Evolutionary conservation across 35 echinoderm and acorn worm species (phyloP), one percentile per base, ranked within the genome.

Genomic region (Apostichopus japonicus): DNA sequence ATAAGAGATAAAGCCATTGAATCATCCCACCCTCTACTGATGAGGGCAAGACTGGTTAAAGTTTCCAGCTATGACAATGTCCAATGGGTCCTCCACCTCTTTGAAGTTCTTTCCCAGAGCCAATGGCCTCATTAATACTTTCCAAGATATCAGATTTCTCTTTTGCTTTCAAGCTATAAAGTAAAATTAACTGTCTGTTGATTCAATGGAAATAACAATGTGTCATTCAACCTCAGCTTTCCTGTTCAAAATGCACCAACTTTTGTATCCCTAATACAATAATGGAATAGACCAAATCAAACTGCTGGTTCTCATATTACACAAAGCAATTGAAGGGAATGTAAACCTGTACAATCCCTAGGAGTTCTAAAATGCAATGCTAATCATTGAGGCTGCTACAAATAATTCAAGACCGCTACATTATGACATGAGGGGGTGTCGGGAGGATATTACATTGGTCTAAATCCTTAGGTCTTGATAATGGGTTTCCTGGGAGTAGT

Each of bases 161-260:
- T 51, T 84, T 80, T 84, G 22, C 81, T 57, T 84, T 84, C 56
- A 58, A 23, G 81, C 56, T 23, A 84, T 84, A 84, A 84, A 84
- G 81, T 84, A 24, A 84, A 84, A 84, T 84, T 84, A 84, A 54
- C 81, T 84, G 81, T 84, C 81, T 84, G 81, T 84, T 84, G 61
- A 84, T 84, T 55, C 56, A 84, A 55, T 84, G 81, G 56, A 57
- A 59, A 84, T 84, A 84, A 84, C 81, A 55, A 84, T 84, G 81
- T 84, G 81, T 84, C 81, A 84, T 84, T 84, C 81, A 84, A 84
- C 81, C 51, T 83, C 79, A 16, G 63, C 63, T 75, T 75, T 19
- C 22, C 71, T 75, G 71, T 75, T 75, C 17, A 75, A 75, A 67
- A 75, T 23, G n/a, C 0, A 21, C 15, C 71, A 19, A 75, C 22